Evolutionary conservation across 2,888 invertebrate species (phyloP).

Genomic region (Galeruca laticollis): DNA sequence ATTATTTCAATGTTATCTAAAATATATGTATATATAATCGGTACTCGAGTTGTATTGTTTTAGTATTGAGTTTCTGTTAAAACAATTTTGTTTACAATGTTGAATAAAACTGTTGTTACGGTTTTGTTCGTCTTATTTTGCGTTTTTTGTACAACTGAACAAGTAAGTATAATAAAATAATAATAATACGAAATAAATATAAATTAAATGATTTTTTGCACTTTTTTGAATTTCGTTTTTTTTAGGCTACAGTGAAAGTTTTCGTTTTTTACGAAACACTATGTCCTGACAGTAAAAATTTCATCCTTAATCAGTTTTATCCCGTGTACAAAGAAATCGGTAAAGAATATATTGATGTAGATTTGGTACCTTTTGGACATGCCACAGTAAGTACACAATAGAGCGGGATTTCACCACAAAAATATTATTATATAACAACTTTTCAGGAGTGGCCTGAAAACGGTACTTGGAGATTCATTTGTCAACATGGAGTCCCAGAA

Average conservation of each 20-base stretch:
- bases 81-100: not conserved
- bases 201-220: no score
- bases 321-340: conserved; percentile 60
- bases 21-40: not conserved
- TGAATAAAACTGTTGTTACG: not conserved
- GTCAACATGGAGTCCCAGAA: conserved; percentile 61
- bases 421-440: not conserved
- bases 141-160: not conserved
- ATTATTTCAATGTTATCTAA: not conserved
- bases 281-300: conserved; percentile 69
- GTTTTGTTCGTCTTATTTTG: not conserved
- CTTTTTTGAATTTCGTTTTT: no score
- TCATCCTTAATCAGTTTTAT: conserved; percentile 66
- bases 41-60: no score
- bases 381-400: conserved; percentile 45
- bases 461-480: conserved; percentile 32
- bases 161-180: not conserved
- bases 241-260: conserved; percentile 54
- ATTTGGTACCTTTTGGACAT: conserved; percentile 54
- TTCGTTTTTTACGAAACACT: conserved; percentile 70
- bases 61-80: not conserved
- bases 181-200: no score
- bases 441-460: conserved; percentile 15
- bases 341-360: conserved; percentile 38
- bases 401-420: not conserved